Conservation (phyloP, 2,888 invertebrate species). For the Nomada fabriciana region DNA sequence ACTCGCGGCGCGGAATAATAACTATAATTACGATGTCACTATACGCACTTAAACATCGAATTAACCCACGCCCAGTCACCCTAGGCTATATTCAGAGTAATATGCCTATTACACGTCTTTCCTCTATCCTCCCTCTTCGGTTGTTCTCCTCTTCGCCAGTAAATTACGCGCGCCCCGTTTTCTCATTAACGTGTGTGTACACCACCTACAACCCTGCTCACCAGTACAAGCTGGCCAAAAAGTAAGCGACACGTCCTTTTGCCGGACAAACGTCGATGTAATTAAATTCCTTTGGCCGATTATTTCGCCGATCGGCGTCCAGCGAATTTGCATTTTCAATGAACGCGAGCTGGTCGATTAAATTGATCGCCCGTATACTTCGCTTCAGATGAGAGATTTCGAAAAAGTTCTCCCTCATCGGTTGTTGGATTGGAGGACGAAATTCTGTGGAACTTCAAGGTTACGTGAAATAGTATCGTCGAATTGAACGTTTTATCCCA, state of each 20-base stretch:
- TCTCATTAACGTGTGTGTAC: slow-evolving; percentile 67
- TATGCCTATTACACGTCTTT: slow-evolving; percentile 72
- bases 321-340: slow-evolving; percentile 34
- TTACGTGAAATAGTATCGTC: not conserved
- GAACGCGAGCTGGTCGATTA: slow-evolving; percentile 5
- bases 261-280: slow-evolving; percentile 24
- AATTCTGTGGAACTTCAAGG: not conserved
- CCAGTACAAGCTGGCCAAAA: slow-evolving; percentile 46
- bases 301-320: slow-evolving; percentile 30
- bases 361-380: not conserved
- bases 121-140: slow-evolving; percentile 67
- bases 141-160: slow-evolving; percentile 64
- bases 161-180: slow-evolving; percentile 70
- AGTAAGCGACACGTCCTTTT: slow-evolving; percentile 42
- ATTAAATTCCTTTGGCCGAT: slow-evolving; percentile 51
- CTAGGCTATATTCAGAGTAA: slow-evolving; percentile 62
- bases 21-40: slow-evolving; percentile 55
- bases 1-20: slow-evolving; percentile 46
- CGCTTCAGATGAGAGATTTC: not conserved
- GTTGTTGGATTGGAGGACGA: not conserved
- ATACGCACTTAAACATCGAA: slow-evolving; percentile 65
- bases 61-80: slow-evolving; percentile 64
- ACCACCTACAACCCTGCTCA: slow-evolving; percentile 51
- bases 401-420: not conserved
- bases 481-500: no score